phyloP scores from a whole-genome alignment of 2,888 invertebrate genomes.

The Lobophora halterata region DNA sequence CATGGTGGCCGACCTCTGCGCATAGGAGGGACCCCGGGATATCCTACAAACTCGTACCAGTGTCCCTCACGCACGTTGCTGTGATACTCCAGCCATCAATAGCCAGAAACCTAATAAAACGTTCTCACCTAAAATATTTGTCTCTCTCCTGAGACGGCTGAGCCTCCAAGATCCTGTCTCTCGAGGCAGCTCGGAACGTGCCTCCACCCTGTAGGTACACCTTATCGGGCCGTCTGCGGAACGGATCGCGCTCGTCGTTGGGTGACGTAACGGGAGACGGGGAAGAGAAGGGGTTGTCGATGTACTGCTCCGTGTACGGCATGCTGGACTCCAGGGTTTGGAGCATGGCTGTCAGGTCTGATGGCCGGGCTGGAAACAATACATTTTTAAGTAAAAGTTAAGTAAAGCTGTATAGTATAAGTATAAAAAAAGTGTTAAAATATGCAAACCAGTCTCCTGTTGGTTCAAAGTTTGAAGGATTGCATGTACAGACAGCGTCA shows the following conservation, averaged over 20 bases:
- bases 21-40: too few relatives aligned
- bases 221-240: conserved; percentile 65
- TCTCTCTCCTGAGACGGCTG: conserved; percentile 68
- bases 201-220: conserved; percentile 76
- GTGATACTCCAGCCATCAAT: too few relatives aligned
- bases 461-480: too few relatives aligned
- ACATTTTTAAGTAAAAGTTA: background rate
- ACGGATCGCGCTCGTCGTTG: conserved; percentile 69
- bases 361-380: conserved; percentile 61
- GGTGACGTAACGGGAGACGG: conserved; percentile 76
- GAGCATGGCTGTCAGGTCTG: conserved; percentile 69
- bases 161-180: conserved; percentile 68
- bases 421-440: too few relatives aligned
- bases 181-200: conserved; percentile 68
- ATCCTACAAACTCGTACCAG: too few relatives aligned
- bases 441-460: too few relatives aligned
- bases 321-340: conserved; percentile 66
- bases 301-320: conserved; percentile 69
- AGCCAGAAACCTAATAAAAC: too few relatives aligned
- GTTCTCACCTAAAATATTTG: conserved; percentile 65
- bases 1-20: too few relatives aligned
- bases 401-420: too few relatives aligned
- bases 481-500: too few relatives aligned
- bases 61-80: too few relatives aligned
- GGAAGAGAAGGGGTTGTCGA: conserved; percentile 77